phyloP scores from a whole-genome alignment of 64 coral and sea anemone genomes.

The Trachythela sp. region DNA sequence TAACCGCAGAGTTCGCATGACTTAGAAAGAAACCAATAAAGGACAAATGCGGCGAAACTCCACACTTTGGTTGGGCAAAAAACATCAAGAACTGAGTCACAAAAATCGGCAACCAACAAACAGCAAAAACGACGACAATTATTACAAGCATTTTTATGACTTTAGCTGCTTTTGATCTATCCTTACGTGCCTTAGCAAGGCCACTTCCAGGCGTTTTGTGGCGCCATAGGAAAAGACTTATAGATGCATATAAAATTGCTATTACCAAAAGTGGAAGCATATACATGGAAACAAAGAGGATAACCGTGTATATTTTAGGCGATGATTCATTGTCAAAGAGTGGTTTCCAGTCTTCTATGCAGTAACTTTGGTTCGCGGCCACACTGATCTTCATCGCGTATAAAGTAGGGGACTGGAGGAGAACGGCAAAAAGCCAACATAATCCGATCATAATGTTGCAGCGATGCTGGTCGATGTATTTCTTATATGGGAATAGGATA shows the following conservation, averaged over 20 bases:
- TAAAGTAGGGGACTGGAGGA: conserved; percentile 5
- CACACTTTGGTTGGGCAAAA: not conserved
- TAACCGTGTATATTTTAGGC: not conserved
- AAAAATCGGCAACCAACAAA: not conserved
- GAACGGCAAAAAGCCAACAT: not conserved
- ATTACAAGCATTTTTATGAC: conserved; percentile 17
- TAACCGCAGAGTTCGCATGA: not conserved
- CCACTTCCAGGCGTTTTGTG: not conserved
- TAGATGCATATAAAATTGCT: not conserved
- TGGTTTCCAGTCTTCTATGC: not conserved
- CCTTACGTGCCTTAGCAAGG: not conserved
- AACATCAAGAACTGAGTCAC: not conserved
- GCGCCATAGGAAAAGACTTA: not conserved
- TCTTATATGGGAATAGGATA: not conserved
- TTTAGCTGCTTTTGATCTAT: not conserved
- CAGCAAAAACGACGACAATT: conserved; percentile 15
- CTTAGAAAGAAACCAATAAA: not conserved
- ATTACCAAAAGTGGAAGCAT: not conserved
- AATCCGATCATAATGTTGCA: not conserved
- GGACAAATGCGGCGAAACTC: not conserved
- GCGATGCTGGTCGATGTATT: not conserved
- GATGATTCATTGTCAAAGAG: not conserved
- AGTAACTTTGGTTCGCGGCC: not conserved
- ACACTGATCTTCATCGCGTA: not conserved
- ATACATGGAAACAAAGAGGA: conserved; percentile 4